Evolutionary conservation across 2,888 invertebrate species (phyloP), one percentile per base, ranked within the genome.

Genomic region (Phengaris alcon): DNA sequence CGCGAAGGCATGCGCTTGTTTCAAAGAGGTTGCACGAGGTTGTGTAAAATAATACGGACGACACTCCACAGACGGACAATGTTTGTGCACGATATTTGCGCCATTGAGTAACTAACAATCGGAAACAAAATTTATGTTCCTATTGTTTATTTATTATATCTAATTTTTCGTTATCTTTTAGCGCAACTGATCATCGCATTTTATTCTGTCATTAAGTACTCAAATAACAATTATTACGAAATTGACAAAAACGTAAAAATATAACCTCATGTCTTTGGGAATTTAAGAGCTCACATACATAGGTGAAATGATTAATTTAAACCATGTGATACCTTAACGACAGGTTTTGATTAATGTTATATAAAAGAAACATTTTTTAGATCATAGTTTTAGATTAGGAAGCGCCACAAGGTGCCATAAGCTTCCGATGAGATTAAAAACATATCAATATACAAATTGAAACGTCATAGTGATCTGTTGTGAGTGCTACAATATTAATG

Each of bases 381-480:
- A 52, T 52, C 51, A 12, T 52, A 51, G 13, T 12, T n/a, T 70
- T 44, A 64, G 70, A 15, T 70, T 15, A 15, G 48, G 48, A 69
- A 15, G 48, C 51, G 51, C 51, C 44, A 68, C 13, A 8, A 48
- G 86, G 86, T 86, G 83, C 80, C 80, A 77, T 81, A 81, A 82
- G 92, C 93, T 92, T 87, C 92, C 87, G 92, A 90, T 89, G 82
- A 78, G 89, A 93, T 93, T 91, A 91, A 88, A 90, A 90, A 90
- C 88, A 87, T 90, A 91, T 91, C 90, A 89, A 91, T 90, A 88
- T 83, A 89, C 86, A 89, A 91, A 93, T 92, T 91, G 91, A 91
- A 91, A 91, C 84, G 92, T 92, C 92, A 91, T 82, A 88, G 90
- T 91, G 91, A 93, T 93, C 91, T 93, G 92, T 90, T 85, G 78